A percentile compares a stretch with the other conserved stretches of the same genome.
Conservation (phyloP, 1,140 invertebrate genomes). For the Apolygus lucorum region DNA sequence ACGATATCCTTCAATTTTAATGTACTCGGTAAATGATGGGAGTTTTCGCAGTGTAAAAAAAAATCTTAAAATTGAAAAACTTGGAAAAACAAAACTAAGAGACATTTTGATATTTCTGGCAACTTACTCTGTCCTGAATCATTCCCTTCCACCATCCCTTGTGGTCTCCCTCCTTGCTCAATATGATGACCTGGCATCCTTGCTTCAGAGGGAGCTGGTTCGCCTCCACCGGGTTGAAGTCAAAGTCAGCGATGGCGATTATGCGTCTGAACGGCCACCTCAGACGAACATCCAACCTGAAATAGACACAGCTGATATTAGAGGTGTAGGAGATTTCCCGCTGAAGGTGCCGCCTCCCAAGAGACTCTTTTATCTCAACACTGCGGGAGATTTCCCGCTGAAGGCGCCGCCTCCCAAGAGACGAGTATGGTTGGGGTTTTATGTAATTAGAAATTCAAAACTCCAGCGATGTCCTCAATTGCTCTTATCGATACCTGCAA, state of each 20-base stretch:
- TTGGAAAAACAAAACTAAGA: too few relatives aligned
- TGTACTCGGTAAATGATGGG: background rate
- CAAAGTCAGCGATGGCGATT: conserved; percentile 62
- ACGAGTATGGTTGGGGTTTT: too few relatives aligned
- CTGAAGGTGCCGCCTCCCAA: too few relatives aligned
- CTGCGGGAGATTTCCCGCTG: too few relatives aligned
- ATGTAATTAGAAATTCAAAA: too few relatives aligned
- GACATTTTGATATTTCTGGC: background rate
- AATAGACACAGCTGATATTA: conserved; percentile 32
- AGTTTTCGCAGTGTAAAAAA: background rate
- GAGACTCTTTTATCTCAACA: too few relatives aligned
- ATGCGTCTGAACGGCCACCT: conserved; percentile 67
- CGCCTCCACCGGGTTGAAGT: conserved; percentile 60
- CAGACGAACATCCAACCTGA: conserved; percentile 59
- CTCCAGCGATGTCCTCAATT: too few relatives aligned
- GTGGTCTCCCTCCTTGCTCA: conserved; percentile 65
- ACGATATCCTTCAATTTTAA: background rate
- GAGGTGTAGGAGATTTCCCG: too few relatives aligned
- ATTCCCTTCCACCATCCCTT: conserved; percentile 77
- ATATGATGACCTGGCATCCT: conserved; percentile 67
- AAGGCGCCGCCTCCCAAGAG: too few relatives aligned
- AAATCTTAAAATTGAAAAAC: too few relatives aligned
- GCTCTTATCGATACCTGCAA: too few relatives aligned
- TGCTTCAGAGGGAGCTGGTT: conserved; percentile 67
- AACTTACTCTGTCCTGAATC: conserved; percentile 49